Percentiles rank a stretch among this genome's conserved stretches.
These are phyloP conservation scores for Gila orcuttii DNA, from an alignment of 2,113 vertebrate genomes.

Conservation along the genomic window DNA sequence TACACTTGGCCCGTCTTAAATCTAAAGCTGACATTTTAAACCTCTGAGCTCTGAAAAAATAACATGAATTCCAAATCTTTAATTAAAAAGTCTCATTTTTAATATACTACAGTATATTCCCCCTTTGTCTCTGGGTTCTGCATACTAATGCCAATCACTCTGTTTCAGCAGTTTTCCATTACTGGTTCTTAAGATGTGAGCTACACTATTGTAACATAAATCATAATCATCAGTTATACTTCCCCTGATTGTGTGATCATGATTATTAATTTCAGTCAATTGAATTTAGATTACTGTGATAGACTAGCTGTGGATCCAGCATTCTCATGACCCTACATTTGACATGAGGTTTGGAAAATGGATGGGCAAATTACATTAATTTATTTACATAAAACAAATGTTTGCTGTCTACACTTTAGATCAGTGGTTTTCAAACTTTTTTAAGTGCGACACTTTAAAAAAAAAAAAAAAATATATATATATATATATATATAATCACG, in stretches of 20 bases:
- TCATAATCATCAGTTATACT: neutral
- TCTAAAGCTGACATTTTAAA: slow-evolving; percentile 12
- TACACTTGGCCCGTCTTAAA: neutral
- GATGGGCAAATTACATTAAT: no score
- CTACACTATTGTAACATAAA: neutral
- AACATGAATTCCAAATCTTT: neutral
- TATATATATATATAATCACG: no score
- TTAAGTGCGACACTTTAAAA: no score
- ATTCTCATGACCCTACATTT: no score
- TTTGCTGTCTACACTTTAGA: no score
- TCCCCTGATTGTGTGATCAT: neutral
- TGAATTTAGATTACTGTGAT: neutral
- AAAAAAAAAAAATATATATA: no score
- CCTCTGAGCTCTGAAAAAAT: neutral
- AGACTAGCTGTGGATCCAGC: neutral
- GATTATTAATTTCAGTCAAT: neutral
- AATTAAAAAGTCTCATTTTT: neutral
- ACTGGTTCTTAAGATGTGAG: neutral
- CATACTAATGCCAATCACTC: slow-evolving; percentile 44
- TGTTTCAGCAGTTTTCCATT: neutral
- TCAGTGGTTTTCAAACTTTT: no score
- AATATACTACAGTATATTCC: no score
- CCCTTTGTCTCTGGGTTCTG: neutral
- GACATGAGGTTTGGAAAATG: no score
- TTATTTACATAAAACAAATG: no score